phyloP scores from a whole-genome alignment of 2,797 vertebrate genomes.

The Gouania willdenowi region DNA sequence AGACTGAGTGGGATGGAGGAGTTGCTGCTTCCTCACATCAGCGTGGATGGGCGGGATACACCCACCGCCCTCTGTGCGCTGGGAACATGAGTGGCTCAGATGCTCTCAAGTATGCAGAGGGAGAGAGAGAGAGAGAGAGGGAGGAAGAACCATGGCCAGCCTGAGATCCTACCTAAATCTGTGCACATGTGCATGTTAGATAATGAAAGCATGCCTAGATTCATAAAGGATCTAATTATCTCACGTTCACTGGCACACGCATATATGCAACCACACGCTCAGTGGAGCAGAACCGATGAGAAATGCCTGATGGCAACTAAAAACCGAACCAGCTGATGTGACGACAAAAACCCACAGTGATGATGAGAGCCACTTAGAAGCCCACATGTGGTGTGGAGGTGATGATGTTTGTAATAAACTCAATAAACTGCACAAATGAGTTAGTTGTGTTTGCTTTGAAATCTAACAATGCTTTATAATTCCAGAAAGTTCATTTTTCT shows the following conservation, averaged over 20 bases:
- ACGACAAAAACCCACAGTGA: slow-evolving; percentile 6
- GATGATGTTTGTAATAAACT: no score
- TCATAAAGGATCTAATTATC: slow-evolving; percentile 32
- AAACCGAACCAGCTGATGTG: slow-evolving; percentile 25
- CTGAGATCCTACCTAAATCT: slow-evolving; percentile 42
- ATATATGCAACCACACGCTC: slow-evolving; percentile 10
- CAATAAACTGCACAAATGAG: slow-evolving; percentile 14
- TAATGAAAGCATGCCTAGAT: slow-evolving; percentile 14
- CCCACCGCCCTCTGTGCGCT: slow-evolving; percentile 65
- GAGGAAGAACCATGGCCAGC: slow-evolving; percentile 24
- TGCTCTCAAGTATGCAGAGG: slow-evolving; percentile 31
- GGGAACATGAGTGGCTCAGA: slow-evolving; percentile 40
- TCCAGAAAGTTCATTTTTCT: neutral
- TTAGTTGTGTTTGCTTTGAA: neutral
- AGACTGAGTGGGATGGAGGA: slow-evolving; percentile 61
- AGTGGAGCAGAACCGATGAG: slow-evolving; percentile 5
- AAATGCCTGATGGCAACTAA: slow-evolving; percentile 19
- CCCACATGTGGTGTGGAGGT: no score
- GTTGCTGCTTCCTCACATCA: slow-evolving; percentile 62
- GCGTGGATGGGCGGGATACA: slow-evolving; percentile 65
- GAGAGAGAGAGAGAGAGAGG: neutral
- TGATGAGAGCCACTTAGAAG: no score
- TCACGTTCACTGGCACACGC: slow-evolving; percentile 8
- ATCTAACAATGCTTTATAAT: neutral
- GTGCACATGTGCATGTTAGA: slow-evolving; percentile 22